A percentile compares a stretch with the other conserved stretches of the same genome.
Evolutionary conservation across 1,140 invertebrate species (phyloP).

Genomic region (Atta colombica): DNA sequence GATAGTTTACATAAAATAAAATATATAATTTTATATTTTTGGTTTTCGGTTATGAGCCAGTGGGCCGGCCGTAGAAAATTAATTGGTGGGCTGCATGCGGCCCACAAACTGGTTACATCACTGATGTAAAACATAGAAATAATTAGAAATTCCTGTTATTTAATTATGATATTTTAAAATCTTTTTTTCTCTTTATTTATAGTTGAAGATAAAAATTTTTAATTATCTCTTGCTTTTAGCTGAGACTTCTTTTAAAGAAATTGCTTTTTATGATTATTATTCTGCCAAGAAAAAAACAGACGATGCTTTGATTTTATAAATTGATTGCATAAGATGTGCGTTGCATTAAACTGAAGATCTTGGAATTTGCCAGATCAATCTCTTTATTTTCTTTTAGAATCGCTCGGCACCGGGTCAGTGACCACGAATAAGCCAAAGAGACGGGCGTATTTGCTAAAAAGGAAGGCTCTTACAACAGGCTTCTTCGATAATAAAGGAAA

Average conservation of each 20-base stretch:
- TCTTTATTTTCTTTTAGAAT: conserved; percentile 82
- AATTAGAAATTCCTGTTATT: neutral
- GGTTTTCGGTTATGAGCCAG: no score
- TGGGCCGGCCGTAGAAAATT: no score
- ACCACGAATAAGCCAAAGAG: conserved; percentile 90
- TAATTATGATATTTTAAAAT: neutral
- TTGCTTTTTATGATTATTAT: neutral
- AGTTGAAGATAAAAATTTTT: no score
- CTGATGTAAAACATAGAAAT: no score
- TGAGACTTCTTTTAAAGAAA: neutral
- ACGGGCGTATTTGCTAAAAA: conserved; percentile 92
- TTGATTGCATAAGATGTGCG: conserved; percentile 34
- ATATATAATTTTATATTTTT: no score
- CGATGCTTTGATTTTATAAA: conserved; percentile 25
- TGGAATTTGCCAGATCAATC: conserved; percentile 16
- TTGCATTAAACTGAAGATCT: neutral
- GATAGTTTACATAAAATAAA: no score
- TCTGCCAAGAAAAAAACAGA: neutral
- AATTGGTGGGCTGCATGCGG: no score
- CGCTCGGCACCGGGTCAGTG: conserved; percentile 80
- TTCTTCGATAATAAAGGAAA: conserved; percentile 92
- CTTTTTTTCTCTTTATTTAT: no score
- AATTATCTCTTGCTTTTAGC: neutral
- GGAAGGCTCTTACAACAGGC: conserved; percentile 94
- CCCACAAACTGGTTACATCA: no score